These are phyloP conservation scores for Brachyptera risi DNA, from an alignment of 2,888 invertebrate genomes.

Conservation along the genomic window DNA sequence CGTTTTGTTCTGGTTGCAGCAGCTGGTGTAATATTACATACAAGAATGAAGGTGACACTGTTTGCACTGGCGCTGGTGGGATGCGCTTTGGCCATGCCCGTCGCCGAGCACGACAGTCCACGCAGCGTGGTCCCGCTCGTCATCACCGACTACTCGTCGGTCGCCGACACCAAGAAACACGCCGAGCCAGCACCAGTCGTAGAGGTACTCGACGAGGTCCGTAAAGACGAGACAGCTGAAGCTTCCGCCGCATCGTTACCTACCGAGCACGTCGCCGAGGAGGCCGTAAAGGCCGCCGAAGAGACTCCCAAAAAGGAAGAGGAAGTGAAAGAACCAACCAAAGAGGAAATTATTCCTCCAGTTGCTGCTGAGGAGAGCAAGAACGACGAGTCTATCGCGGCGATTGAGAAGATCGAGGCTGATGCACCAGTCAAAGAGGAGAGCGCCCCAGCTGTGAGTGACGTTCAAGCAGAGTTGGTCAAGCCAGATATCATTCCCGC, in stretches of 20 bases:
- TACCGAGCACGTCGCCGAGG: slow-evolving; percentile 19
- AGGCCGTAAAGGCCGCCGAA: slow-evolving; percentile 19
- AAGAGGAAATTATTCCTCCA: too few species aligned
- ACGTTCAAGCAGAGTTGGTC: neutral
- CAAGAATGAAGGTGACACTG: slow-evolving; percentile 63
- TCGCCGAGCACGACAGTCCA: slow-evolving; percentile 43
- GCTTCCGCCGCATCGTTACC: slow-evolving; percentile 1
- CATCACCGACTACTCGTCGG: slow-evolving; percentile 46
- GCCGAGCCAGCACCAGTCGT: slow-evolving; percentile 26
- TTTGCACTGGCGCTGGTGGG: slow-evolving; percentile 55
- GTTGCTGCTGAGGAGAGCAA: slow-evolving; percentile 14
- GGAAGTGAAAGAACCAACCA: neutral
- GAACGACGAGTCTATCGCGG: slow-evolving; percentile 18
- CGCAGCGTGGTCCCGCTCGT: slow-evolving; percentile 41
- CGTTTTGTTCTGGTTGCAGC: neutral
- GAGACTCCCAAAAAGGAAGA: slow-evolving; percentile 33
- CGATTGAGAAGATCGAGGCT: slow-evolving; percentile 19
- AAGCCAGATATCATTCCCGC: neutral
- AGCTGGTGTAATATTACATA: too few species aligned
- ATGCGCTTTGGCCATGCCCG: slow-evolving; percentile 54
- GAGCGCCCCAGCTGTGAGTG: slow-evolving; percentile 23
- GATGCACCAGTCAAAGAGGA: slow-evolving; percentile 29
- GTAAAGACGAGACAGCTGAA: neutral
- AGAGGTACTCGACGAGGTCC: slow-evolving; percentile 22
- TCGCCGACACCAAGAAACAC: slow-evolving; percentile 35